Percentiles rank a stretch among this genome's conserved stretches.
phyloP scores from a whole-genome alignment of 2,888 invertebrate species.

The Nomada ferruginata region DNA sequence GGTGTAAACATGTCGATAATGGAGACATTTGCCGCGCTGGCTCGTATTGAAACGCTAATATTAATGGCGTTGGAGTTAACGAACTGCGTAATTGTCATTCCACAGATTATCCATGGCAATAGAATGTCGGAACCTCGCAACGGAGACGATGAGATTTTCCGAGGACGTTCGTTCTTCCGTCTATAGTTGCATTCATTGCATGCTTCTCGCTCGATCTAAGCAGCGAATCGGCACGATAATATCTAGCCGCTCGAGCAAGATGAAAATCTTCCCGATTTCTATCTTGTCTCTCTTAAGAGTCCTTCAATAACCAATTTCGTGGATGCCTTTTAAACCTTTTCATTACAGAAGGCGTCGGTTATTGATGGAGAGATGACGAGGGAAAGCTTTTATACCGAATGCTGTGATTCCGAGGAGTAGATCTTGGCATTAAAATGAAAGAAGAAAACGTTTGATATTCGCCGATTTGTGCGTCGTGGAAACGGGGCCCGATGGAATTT shows the following conservation, averaged over 20 bases:
- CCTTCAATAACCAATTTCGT: not conserved
- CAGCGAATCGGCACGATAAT: constrained; percentile 47
- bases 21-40: constrained; percentile 57
- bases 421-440: not conserved
- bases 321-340: not conserved
- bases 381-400: not conserved
- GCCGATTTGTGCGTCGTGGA: not conserved
- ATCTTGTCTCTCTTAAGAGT: not conserved
- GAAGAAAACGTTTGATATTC: no score
- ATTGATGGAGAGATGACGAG: not conserved
- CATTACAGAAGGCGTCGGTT: not conserved
- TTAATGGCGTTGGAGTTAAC: constrained; percentile 70
- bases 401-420: not conserved
- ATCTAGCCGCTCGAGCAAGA: constrained; percentile 21
- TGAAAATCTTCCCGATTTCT: constrained; percentile 23
- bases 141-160: constrained; percentile 26
- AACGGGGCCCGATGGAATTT: not conserved
- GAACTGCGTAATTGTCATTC: constrained; percentile 70
- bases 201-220: constrained; percentile 34
- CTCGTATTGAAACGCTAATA: constrained; percentile 59
- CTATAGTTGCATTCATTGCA: constrained; percentile 52
- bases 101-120: constrained; percentile 55
- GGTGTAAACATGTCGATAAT: constrained; percentile 55
- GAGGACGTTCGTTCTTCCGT: constrained; percentile 33
- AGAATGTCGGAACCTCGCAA: constrained; percentile 59